Evolutionary conservation across 2,888 invertebrate species (phyloP).

Genomic region (Lepetodrilus schrolli): DNA sequence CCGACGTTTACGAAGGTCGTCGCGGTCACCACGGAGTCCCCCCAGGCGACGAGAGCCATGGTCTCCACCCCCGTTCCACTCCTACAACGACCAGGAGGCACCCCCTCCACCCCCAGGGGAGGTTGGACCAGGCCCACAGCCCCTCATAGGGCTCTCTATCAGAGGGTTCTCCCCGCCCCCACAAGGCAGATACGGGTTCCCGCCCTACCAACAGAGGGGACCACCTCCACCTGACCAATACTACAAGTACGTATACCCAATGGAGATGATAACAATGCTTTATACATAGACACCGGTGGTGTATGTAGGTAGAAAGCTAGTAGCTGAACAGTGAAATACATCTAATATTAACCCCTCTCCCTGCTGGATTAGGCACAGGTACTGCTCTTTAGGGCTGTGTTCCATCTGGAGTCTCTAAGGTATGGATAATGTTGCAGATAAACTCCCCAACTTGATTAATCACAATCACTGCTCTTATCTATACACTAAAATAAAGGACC

Average conservation of each 20-base stretch:
- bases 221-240: neutral
- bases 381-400: too few relatives aligned
- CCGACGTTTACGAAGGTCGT: conserved; percentile 8
- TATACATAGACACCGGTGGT: too few relatives aligned
- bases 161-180: conserved; percentile 43
- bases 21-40: conserved; percentile 24
- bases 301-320: too few relatives aligned
- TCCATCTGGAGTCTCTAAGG: too few relatives aligned
- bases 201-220: neutral
- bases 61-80: conserved; percentile 27
- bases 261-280: too few relatives aligned
- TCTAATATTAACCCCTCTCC: too few relatives aligned
- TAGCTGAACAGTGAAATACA: too few relatives aligned
- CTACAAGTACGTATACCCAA: conserved; percentile 2
- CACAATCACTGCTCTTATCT: too few relatives aligned
- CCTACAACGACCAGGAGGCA: conserved; percentile 23
- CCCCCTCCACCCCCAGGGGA: conserved; percentile 21
- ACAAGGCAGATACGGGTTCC: conserved; percentile 29
- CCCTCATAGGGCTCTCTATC: conserved; percentile 43
- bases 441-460: too few relatives aligned
- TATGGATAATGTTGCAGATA: too few relatives aligned
- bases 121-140: conserved; percentile 29
- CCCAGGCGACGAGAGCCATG: conserved; percentile 13
- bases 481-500: too few relatives aligned
- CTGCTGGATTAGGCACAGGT: too few relatives aligned